Evolutionary conservation across 1,140 invertebrate species (phyloP), one percentile per base, ranked within the genome.

Genomic region (Gryon sp.): DNA sequence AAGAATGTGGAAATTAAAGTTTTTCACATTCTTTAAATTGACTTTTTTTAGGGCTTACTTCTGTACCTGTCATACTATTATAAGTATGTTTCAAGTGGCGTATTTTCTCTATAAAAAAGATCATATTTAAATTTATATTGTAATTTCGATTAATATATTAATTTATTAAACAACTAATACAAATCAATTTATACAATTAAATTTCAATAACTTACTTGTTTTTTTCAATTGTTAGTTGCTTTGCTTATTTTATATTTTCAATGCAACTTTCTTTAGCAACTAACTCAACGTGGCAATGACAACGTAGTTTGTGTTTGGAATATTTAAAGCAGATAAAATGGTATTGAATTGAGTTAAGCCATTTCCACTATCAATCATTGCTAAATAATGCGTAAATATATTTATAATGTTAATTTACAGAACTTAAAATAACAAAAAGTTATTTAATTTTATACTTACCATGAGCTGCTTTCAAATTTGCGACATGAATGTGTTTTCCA

Each of bases 261-360:
- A 24, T 8, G 18, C 70, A 74, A 14, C 59, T 65, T 11, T 38
- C 15, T 19, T 34, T 53, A 12, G 70, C 70, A 19, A 57, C 50
- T n/a, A 18, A 18, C 22, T 70, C 63, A 12, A 76, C n/a, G n/a
- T 63, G 6, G 63, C 57, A 40, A 34, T n/a, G 32, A 48, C 73
- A 9, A 70, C 57, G 4, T 28, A 4, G 8, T 53, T 50, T 6
- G 62, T 40, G 28, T 19, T 48, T 19, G 65, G 57, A 11, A 76
- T 19, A 59, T 70, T 70, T 6, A 74, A 4, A 5, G 59, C 40
- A 12, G 69, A 74, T 4, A 50, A 57, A 0, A 74, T 48, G 7
- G 30, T 74, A 34, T 74, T 74, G 4, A 74, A 22, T 32, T 65
- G 48, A 24, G 22, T 53, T 19, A 52, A 46, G 3, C 69, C 69